Percentiles rank a stretch among this genome's conserved stretches.
These are phyloP conservation scores for Limnephilus marmoratus DNA, from an alignment of 2,888 invertebrate species.

Conservation along the genomic window DNA sequence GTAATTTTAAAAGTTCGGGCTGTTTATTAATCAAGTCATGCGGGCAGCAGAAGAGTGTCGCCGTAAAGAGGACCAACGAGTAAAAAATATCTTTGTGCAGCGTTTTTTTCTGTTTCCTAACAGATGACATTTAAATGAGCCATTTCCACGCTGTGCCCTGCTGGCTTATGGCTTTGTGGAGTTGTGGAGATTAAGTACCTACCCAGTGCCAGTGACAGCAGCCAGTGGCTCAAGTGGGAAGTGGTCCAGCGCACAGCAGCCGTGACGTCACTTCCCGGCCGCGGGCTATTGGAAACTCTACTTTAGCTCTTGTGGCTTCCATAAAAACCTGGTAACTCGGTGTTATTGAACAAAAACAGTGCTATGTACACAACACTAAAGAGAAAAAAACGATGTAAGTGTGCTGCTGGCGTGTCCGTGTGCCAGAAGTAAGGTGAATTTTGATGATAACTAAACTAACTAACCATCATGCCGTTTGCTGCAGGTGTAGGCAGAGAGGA, in stretches of 20 bases:
- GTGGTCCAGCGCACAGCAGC: constrained; percentile 57
- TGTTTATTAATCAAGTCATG: neutral
- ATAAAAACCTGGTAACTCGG: constrained; percentile 24
- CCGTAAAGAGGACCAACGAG: neutral
- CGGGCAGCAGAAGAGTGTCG: neutral
- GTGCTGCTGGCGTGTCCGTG: neutral
- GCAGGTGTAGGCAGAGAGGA: too few relatives aligned
- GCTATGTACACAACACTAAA: neutral
- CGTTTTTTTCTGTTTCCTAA: neutral
- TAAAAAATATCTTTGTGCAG: neutral
- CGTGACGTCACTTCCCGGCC: constrained; percentile 62
- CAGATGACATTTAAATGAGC: neutral
- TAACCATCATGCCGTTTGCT: too few relatives aligned
- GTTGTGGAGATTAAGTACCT: constrained; percentile 26
- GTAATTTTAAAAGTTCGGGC: neutral
- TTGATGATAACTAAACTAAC: neutral
- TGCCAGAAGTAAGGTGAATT: neutral
- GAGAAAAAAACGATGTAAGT: neutral
- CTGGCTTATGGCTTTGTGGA: neutral
- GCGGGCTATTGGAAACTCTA: constrained; percentile 48
- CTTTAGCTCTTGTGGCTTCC: neutral
- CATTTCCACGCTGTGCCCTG: constrained; percentile 3
- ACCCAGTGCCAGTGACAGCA: neutral
- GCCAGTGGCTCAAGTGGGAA: constrained; percentile 44
- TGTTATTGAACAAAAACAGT: constrained; percentile 29